These are phyloP conservation scores for Cairina moschata DNA, from an alignment of 2,113 vertebrate genomes.

Conservation along the genomic window DNA sequence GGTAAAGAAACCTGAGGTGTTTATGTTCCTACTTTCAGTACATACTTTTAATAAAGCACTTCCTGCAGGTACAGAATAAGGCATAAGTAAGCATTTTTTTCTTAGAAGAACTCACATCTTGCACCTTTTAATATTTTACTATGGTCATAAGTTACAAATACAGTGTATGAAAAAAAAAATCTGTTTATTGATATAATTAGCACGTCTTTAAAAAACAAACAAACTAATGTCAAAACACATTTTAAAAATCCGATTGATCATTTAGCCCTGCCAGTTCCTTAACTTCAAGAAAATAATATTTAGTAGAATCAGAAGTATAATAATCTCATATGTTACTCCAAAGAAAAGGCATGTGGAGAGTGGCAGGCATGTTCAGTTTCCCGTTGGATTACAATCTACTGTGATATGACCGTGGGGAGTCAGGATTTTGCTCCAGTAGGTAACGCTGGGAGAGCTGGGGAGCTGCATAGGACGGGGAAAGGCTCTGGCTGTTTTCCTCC, in stretches of 20 bases:
- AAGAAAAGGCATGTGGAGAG: constrained; percentile 54
- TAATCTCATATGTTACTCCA: constrained; percentile 55
- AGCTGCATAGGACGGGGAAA: not conserved
- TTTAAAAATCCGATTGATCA: constrained; percentile 55
- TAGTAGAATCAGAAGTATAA: constrained; percentile 54
- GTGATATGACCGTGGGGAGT: constrained; percentile 40
- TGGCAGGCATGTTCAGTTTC: constrained; percentile 17
- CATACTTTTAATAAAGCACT: constrained; percentile 9
- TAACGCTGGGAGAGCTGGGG: not conserved
- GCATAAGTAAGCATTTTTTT: constrained; percentile 43
- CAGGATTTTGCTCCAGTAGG: constrained; percentile 8
- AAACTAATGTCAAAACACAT: constrained; percentile 61
- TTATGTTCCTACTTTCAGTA: not conserved
- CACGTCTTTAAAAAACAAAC: constrained; percentile 57
- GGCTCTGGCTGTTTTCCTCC: not conserved
- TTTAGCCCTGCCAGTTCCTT: constrained; percentile 51
- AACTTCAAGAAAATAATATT: constrained; percentile 43
- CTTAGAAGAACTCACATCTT: constrained; percentile 18
- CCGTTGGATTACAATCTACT: constrained; percentile 48
- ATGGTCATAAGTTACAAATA: constrained; percentile 56
- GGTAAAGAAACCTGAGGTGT: not conserved
- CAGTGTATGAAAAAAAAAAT: constrained; percentile 69
- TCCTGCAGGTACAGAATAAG: constrained; percentile 35
- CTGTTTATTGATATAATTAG: constrained; percentile 73
- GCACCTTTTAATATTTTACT: constrained; percentile 61